A percentile compares a stretch with the other conserved stretches of the same genome.
Conservation (phyloP, 2,888 invertebrate genomes). For the Uloborus plumipes region DNA sequence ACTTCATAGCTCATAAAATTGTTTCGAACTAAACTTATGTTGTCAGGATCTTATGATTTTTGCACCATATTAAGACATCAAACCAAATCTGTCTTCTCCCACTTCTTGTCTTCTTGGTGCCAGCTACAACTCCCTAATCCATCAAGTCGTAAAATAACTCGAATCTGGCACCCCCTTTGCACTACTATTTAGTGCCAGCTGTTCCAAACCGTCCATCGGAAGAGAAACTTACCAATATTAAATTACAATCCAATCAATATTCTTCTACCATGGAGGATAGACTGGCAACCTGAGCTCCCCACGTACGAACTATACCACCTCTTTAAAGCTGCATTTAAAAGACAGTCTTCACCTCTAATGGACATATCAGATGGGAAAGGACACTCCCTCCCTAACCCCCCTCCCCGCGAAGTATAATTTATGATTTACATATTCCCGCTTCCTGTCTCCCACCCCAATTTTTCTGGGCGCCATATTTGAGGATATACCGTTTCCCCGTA, state of each 20-base stretch:
- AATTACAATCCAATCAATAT: slow-evolving; percentile 63
- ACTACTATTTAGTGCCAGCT: slow-evolving; percentile 52
- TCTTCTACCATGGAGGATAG: slow-evolving; percentile 35
- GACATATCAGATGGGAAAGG: slow-evolving; percentile 47
- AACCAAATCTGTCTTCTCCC: no score
- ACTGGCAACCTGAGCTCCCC: slow-evolving; percentile 20
- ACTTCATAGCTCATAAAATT: no score
- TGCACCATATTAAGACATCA: no score
- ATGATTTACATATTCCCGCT: slow-evolving; percentile 14
- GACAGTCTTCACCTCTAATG: slow-evolving; percentile 49
- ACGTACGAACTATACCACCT: slow-evolving; percentile 46
- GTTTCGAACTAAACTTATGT: no score
- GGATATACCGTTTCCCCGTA: slow-evolving; percentile 10
- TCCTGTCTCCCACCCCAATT: neutral
- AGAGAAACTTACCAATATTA: slow-evolving; percentile 57
- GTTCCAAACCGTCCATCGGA: slow-evolving; percentile 32
- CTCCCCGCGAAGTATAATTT: slow-evolving; percentile 12
- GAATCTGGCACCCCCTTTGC: slow-evolving; percentile 14
- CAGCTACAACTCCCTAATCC: slow-evolving; percentile 2
- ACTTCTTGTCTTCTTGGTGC: no score
- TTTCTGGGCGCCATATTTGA: neutral
- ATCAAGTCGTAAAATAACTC: slow-evolving; percentile 20
- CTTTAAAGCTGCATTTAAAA: slow-evolving; percentile 43
- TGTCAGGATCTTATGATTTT: no score
- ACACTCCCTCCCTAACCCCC: slow-evolving; percentile 12